Base-by-base conservation (phyloP, 1,140 invertebrate species). In the Atta texana region DNA sequence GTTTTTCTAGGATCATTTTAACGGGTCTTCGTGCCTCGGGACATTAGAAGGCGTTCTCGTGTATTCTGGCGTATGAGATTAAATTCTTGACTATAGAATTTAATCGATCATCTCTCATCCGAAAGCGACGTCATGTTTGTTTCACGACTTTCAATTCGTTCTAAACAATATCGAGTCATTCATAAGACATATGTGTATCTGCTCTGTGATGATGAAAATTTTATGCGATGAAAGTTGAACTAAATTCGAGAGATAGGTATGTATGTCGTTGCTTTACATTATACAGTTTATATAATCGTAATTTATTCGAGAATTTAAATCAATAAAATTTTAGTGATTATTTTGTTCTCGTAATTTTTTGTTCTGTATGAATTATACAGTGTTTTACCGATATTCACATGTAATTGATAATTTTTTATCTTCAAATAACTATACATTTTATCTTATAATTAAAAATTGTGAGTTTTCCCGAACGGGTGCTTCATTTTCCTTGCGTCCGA, bases 1-100 rank as follows among this genome's bases (percentile, higher is more conserved):
- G 78, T 87, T 75, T 77, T 88, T 85, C 82, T 68, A 76, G 81
- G 71, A 76, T 68, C 68, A 77, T 85, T 85, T 76, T 85, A 75
- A 68, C 87, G 87, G 68, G n/a, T 85, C 80, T 74, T 87, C 39
- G 18, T 85, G 69, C 77, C 80, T 74, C 80, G 39, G 69, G 80
- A 84, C 39, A 18, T 75, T 74, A 84, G 69, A 49, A 75, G 80
- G 80, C 80, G 69, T 75, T 75, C 69, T 74, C 55, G 16, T 57
- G 31, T 84, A 74, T 63, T 61, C 55, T 24, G 55, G 55, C 80
- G 80, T 61, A 74, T 31, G 69, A 84, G 69, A 84, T 84, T 84
- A 72, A 55, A 61, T 76, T 44, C 24, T 28, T 44, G 3, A 59
- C 59, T 64, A 82, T 75, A 51, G 14, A 68, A 78, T 80, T 69